Evolutionary conservation across 2,888 invertebrate species (phyloP), one percentile per base, ranked within the genome.

Genomic region (Nysson spinosus): DNA sequence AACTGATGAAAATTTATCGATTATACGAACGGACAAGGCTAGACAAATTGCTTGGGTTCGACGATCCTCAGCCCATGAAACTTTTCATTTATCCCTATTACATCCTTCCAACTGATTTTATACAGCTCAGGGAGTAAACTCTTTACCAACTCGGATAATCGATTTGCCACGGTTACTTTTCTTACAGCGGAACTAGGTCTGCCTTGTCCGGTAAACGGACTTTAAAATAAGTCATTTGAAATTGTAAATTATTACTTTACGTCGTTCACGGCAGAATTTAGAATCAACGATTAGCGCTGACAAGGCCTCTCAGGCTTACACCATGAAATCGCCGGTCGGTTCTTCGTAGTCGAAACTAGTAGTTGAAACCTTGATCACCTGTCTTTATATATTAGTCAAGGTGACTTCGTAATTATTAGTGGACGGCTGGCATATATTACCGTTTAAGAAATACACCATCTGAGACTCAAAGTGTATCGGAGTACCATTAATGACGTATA

Each of bases 371-470:
- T 56, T 50, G 64, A 73, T 73, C 73, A 58, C 57, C 65, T 73
- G 69, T 75, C 72, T 61, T 69, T 62, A 58, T 56, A 62, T 71
- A 69, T 76, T 73, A 76, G 73, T 69, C 72, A 67, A 71, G 64
- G 60, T 22, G 43, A 63, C 46, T 42, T 64, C 55, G 57, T 69
- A 71, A 71, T 76, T 73, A 68, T 73, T 64, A 67, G 28, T 40
- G 51, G 40, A 39, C 39, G 64, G 52, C 63, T 60, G 61, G 64
- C 55, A 44, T 46, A 44, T 55, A 63, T 57, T 69, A 62, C 58
- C 43, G 62, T 72, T 74, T 56, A 69, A 67, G 43, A 52, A 71
- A 65, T 67, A 56, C 54, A 56, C 17, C 46, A 44, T 34, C 32
- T 26, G 43, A 57, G 49, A 39, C 51, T 43, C 46, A 11, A 19